phyloP scores from a whole-genome alignment of 2,888 invertebrate genomes.

The Creontiades dilutus region DNA sequence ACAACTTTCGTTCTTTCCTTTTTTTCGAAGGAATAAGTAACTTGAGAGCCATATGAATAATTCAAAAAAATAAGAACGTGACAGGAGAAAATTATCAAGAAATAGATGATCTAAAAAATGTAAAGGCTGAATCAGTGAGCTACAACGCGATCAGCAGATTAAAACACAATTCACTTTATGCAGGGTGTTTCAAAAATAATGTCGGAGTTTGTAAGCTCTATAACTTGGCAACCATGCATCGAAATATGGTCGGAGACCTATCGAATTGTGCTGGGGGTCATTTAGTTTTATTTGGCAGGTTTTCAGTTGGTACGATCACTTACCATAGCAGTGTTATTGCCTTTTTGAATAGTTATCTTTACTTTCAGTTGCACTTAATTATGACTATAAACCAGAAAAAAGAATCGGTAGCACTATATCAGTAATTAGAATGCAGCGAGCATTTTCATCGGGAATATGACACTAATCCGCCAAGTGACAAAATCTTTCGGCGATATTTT shows the following conservation, averaged over 20 bases:
- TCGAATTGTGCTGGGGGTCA: background rate
- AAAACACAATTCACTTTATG: no score
- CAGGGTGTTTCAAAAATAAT: constrained; percentile 6
- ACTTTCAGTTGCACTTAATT: background rate
- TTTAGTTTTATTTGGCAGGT: constrained; percentile 16
- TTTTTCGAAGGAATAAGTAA: no score
- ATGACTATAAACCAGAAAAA: background rate
- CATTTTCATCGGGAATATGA: background rate
- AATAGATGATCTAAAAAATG: no score
- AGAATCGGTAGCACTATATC: background rate
- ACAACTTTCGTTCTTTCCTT: no score
- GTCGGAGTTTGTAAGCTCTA: background rate
- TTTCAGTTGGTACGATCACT: background rate
- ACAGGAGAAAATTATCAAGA: no score
- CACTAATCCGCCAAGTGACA: background rate
- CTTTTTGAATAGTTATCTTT: background rate
- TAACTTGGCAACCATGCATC: background rate
- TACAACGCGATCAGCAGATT: no score
- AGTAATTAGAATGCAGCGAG: background rate
- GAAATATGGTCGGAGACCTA: constrained; percentile 5
- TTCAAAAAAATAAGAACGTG: no score
- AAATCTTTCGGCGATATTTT: background rate
- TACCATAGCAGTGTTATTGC: no score
- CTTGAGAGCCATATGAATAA: no score
- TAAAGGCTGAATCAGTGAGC: no score